Conservation (phyloP, 2,888 invertebrate species). For the Deroplatys truncata region DNA sequence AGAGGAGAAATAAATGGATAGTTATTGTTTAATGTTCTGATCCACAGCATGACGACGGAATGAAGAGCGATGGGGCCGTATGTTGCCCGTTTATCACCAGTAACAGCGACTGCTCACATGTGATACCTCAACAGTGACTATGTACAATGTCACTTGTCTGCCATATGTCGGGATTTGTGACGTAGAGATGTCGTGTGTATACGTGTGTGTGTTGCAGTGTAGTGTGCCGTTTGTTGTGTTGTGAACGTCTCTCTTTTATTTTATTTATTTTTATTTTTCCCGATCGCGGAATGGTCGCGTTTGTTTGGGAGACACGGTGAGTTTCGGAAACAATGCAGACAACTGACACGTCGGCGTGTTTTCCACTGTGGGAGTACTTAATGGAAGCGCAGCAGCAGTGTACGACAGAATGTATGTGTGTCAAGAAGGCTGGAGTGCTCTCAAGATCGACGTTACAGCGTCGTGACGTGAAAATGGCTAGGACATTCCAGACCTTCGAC, state of each 20-base stretch:
- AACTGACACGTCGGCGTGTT: not conserved
- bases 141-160: not conserved
- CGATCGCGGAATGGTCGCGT: not conserved
- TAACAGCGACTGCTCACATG: not conserved
- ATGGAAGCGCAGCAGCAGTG: not conserved
- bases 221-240: not conserved
- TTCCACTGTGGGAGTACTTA: not conserved
- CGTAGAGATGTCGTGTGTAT: not conserved
- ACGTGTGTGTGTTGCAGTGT: not conserved
- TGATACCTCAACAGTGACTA: not conserved
- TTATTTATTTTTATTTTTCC: not conserved
- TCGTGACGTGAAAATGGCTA: not conserved
- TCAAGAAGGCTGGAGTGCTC: not conserved
- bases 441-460: not conserved
- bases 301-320: not conserved
- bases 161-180: not conserved
- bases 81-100: too few relatives aligned
- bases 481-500: not conserved
- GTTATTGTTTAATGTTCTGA: not conserved
- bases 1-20: not conserved
- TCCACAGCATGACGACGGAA: not conserved
- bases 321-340: not conserved
- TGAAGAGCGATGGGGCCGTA: not conserved
- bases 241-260: not conserved
- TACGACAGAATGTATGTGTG: not conserved